phyloP scores from a whole-genome alignment of 2,113 vertebrate species.

The Mirounga angustirostris region DNA sequence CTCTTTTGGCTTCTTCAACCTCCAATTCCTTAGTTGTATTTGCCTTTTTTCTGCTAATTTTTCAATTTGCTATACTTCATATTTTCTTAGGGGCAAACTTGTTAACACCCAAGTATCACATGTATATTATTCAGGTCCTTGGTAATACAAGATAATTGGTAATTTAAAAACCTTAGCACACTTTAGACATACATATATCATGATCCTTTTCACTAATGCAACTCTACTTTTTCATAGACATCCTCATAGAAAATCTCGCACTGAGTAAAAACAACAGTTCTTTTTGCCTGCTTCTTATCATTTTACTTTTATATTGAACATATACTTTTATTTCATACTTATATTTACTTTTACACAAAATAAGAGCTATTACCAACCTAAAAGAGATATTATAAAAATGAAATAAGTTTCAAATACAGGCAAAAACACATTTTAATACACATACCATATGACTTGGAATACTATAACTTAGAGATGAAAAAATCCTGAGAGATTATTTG shows the following conservation, averaged over 20 bases:
- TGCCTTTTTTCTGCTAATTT: background rate
- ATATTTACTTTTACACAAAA: background rate
- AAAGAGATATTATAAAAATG: background rate
- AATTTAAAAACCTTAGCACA: background rate
- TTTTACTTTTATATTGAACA: background rate
- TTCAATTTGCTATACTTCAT: background rate
- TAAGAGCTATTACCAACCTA: background rate
- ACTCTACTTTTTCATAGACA: background rate
- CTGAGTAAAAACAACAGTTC: background rate
- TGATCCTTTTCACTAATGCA: background rate
- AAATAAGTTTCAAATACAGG: background rate
- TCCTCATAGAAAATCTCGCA: background rate
- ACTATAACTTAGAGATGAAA: background rate
- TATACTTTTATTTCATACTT: constrained; percentile 4
- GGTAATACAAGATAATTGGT: background rate
- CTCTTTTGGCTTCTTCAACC: background rate
- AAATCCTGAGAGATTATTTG: background rate
- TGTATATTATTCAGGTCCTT: background rate
- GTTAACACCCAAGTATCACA: background rate
- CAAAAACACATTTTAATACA: background rate
- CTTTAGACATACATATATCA: background rate
- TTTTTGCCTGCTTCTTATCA: background rate
- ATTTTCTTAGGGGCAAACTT: background rate
- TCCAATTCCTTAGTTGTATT: background rate
- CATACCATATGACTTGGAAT: background rate